Evolutionary conservation across 2,888 invertebrate genomes (phyloP), one percentile per base, ranked within the genome.

Genomic region (Conus canariensis): DNA sequence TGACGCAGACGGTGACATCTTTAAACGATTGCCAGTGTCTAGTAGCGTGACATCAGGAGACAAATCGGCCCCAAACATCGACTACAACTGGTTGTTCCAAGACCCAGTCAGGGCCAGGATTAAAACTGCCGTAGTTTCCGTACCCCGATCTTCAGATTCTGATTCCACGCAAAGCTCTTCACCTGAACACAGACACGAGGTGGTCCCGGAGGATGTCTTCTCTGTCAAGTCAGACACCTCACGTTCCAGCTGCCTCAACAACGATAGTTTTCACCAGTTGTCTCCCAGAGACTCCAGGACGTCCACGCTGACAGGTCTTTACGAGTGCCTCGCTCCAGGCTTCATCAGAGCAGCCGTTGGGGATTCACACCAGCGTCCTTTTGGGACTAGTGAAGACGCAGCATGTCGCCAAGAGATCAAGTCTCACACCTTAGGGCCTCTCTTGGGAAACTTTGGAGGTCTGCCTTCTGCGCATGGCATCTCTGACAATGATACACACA

Each of bases 281-380:
- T 83, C 64, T 8, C 83, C 88, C 16, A 45, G 56, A 60, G n/a
- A 60, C 74, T 89, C 89, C 58, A 25, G 45, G 14, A 58, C 85
- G n/a, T 70, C 89, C 12, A 85, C 85, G 9, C 19, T 70, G 25
- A 70, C 85, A 4, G 85, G 74, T 6, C 85, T 89, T 9, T 85
- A 89, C 74, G 89, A 89, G 70, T 89, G 89, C 19, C 85, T 89
- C 25, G 89, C 89, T 58, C 89, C 89, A 6, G 89, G 89, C 25
- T 89, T 89, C 56, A 85, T 89, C 58, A 70, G 89, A 45, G 89
- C 89, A 5, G 89, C 89, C 3, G 59, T 70, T 3, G 89, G 85
- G 3, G 85, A 85, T 45, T 30, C 83, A 12, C 85, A 89, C 56
- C 16, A 58, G 14, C 89, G 85, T 14, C 14, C 88, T 22, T 88